A percentile compares a stretch with the other conserved stretches of the same genome.
These are phyloP conservation scores for Sericinus montela DNA, from an alignment of 2,888 invertebrate species.

Conservation along the genomic window DNA sequence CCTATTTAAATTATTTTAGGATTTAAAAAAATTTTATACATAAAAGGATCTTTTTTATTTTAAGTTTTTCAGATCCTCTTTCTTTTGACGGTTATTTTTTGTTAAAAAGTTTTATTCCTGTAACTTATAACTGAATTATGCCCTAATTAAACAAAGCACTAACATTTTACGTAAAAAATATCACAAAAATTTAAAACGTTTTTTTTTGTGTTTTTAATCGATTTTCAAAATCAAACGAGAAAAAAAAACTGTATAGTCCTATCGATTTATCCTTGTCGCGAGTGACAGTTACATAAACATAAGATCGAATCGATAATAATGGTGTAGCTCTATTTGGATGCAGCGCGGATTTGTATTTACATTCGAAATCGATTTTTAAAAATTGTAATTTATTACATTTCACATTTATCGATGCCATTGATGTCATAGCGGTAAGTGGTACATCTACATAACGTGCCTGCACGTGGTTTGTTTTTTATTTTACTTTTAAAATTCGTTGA, in stretches of 20 bases:
- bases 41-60: no score
- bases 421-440: constrained; percentile 40
- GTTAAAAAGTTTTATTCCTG: no score
- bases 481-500: constrained; percentile 1
- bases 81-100: no score
- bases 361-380: constrained; percentile 20
- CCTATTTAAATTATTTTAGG: no score
- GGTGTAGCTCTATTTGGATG: constrained; percentile 13
- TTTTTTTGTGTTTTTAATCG: no score
- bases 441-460: constrained; percentile 20
- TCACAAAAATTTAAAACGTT: no score
- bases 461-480: constrained; percentile 7
- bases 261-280: constrained; percentile 17
- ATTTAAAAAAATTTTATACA: no score
- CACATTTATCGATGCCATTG: constrained; percentile 46
- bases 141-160: no score
- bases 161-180: no score
- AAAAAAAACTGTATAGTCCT: background rate
- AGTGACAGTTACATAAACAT: constrained; percentile 12
- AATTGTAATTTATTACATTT: constrained; percentile 32
- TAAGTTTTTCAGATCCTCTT: no score
- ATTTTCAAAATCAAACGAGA: no score
- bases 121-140: no score
- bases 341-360: constrained; percentile 17
- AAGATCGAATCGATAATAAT: constrained; percentile 9